Evolutionary conservation across 2,888 invertebrate genomes (phyloP), one percentile per base, ranked within the genome.

Genomic region (Aphodius granarius): DNA sequence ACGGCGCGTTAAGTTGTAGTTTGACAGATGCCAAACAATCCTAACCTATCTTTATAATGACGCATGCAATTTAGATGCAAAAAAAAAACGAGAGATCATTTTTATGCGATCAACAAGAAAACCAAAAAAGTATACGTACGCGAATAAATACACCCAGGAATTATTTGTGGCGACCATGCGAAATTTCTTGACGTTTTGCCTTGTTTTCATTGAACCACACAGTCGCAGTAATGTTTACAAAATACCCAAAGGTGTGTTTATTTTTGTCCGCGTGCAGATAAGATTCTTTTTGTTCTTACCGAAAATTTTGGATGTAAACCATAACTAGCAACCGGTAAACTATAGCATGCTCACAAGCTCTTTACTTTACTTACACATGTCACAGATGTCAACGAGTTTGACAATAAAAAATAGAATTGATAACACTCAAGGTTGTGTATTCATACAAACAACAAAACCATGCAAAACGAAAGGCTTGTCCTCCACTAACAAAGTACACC

Each of bases 321-420:
- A 79, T 79, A 77, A 74, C 68, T 71, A 75, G 66, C 63, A 73
- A 72, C 71, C 66, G 65, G 71, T 62, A 66, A 76, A 73, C 72
- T 21, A 22, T 76, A 72, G 74, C 75, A 72, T 73, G 72, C 75
- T 74, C 75, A 22, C 74, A 65, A 66, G 70, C 74, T 77, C 76
- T 70, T 73, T 78, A 79, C 80, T 81, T 74, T 79, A 81, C 81
- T 81, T 81, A 82, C 81, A 81, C 81, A 81, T 81, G 82, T 81
- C 82, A 81, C 80, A 78, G 73, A 66, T 71, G 62, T 74, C 66
- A 73, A 74, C 72, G 73, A 1, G 43, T 43, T 43, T 43, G 43
- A 43, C 43, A 43, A 43, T n/a, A n/a, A 43, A 43, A 43, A 43
- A 43, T 43, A 43, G 13, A 43, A 43, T 43, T 43, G 43, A 43